Base-by-base conservation (phyloP, 1,140 invertebrate genomes). In the Penaeus indicus region DNA sequence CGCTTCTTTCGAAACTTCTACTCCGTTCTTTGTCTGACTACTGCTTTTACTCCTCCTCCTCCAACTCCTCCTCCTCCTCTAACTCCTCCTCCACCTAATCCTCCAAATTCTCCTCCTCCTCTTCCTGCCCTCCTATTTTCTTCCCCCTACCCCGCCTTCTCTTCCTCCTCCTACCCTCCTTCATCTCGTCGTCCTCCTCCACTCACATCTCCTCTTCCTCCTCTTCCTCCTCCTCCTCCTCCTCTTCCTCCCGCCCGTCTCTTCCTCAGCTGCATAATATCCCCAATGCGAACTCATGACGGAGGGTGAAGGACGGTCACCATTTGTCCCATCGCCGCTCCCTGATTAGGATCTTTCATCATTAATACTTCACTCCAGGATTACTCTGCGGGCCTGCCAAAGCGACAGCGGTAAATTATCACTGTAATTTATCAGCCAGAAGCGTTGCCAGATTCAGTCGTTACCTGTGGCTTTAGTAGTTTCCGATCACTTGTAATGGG, bases 291-390 rank as follows among this genome's bases (percentile, higher is more conserved):
- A 47, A 86, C 72, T 62, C n/a, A 62, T 64, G 72, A 42, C 84
- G 25, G 32, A 18, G 7, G 60, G 42, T 86, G 84, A 86, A 13
- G 32, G 22, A 86, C 60, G 72, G 54, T 32, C 2, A 10, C 85
- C 78, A 86, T 86, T 79, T 79, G 60, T 86, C 85, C 80, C 85
- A 21, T 25, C 32, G 72, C 75, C 63, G 61, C 60, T 64, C 77
- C 60, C 75, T 79, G 85, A 86, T 86, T 86, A 86, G 85, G 42
- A 79, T 86, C 85, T 79, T 80, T 86, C 85, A 64, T 78, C 77
- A 86, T 86, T 86, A 86, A 86, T 86, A 86, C 85, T 80, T 86
- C 85, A 86, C 85, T 64, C 32, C n/a, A 22, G 75, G 75, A 80
- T 64, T 79, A 64, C 62, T 77, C 72, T 42, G 27, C 67, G 27